These are phyloP conservation scores for Notodonta dromedarius DNA, from an alignment of 2,888 invertebrate genomes.

Conservation along the genomic window DNA sequence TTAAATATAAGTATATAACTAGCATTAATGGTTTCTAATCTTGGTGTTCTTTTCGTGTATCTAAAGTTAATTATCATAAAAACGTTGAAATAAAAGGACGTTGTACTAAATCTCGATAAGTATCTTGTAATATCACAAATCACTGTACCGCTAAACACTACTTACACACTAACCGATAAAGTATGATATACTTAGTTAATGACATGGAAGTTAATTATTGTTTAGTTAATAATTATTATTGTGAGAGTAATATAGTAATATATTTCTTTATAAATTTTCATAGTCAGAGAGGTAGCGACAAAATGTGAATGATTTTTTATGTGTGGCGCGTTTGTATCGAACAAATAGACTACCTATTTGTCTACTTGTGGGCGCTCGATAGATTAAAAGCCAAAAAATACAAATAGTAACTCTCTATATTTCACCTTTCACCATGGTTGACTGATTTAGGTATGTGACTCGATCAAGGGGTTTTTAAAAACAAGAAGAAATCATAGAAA, in stretches of 20 bases:
- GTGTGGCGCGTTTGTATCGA: background rate
- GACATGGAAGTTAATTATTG: slow-evolving; percentile 59
- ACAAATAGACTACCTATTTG: no score
- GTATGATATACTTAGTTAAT: slow-evolving; percentile 57
- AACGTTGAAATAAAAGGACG: slow-evolving; percentile 75
- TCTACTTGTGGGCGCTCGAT: no score
- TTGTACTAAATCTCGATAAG: slow-evolving; percentile 77
- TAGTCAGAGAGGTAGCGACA: background rate
- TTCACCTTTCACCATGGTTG: no score
- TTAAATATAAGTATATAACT: slow-evolving; percentile 41
- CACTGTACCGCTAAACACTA: slow-evolving; percentile 74
- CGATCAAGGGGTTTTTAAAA: no score
- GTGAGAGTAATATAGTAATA: slow-evolving; percentile 6
- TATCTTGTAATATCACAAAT: slow-evolving; percentile 83
- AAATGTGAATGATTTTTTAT: background rate
- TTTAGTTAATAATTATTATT: slow-evolving; percentile 36
- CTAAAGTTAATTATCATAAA: slow-evolving; percentile 73
- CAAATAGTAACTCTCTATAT: no score
- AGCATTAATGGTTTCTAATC: slow-evolving; percentile 61
- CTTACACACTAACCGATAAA: slow-evolving; percentile 62
- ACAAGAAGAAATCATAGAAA: no score
- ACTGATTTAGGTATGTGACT: no score
- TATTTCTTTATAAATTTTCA: background rate
- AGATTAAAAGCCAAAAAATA: no score
- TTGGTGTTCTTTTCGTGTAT: slow-evolving; percentile 80